Conservation (phyloP, 2,113 vertebrate species). For the Microcebus murinus region DNA sequence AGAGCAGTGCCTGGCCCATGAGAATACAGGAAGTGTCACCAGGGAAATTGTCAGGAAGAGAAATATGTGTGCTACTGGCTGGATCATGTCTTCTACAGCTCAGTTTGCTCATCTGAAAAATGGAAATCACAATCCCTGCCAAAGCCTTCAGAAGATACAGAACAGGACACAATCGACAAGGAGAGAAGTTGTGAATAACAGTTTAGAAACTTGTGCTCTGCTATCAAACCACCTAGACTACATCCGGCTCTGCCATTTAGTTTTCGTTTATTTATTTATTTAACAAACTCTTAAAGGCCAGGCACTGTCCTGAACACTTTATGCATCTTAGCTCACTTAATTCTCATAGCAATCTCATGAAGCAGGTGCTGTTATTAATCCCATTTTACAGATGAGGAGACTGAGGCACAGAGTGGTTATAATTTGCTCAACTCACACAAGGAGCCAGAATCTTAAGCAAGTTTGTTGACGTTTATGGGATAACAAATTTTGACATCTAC, state of each 20-base stretch:
- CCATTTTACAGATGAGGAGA: not conserved
- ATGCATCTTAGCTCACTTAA: not conserved
- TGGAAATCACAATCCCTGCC: not conserved
- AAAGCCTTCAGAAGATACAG: not conserved
- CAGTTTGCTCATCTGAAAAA: conserved; percentile 3
- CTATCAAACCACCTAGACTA: not conserved
- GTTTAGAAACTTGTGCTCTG: not conserved
- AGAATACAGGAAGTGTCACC: not conserved
- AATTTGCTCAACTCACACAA: not conserved
- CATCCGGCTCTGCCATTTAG: not conserved
- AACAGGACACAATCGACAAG: not conserved
- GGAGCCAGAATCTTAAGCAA: not conserved
- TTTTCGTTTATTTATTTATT: not conserved
- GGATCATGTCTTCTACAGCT: not conserved
- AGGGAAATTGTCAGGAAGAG: not conserved
- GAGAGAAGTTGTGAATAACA: not conserved
- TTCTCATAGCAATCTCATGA: not conserved
- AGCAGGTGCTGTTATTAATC: not conserved
- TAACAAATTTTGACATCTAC: not conserved
- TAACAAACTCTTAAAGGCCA: not conserved
- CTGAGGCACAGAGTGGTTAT: not conserved
- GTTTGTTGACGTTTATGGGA: not conserved
- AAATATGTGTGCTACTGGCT: not conserved
- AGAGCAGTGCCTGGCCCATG: not conserved
- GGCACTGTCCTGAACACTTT: not conserved